These are phyloP conservation scores for Pachliopta kotzebuea DNA, from an alignment of 2,888 invertebrate species.

Conservation along the genomic window DNA sequence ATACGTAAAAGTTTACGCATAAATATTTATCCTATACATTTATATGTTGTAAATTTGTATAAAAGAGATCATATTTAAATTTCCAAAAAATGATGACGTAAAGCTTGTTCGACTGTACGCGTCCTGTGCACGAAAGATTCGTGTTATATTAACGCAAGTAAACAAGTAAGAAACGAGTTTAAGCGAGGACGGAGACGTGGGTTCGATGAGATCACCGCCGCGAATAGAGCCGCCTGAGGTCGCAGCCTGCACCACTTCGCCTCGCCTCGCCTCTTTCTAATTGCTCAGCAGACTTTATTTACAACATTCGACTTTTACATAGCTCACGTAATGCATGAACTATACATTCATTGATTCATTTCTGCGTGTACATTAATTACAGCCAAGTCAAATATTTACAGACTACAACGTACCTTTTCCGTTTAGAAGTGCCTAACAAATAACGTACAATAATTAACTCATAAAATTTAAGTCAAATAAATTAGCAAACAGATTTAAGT, in stretches of 20 bases:
- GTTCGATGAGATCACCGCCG: constrained; percentile 73
- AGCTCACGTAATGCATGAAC: background rate
- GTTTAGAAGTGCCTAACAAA: background rate
- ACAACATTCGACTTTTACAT: constrained; percentile 34
- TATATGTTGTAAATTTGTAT: too few species aligned
- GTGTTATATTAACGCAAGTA: constrained; percentile 67
- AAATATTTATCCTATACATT: too few species aligned
- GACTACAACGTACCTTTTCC: background rate
- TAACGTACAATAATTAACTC: too few species aligned
- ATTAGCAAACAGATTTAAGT: too few species aligned
- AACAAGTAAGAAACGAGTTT: constrained; percentile 78
- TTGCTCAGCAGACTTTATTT: constrained; percentile 63
- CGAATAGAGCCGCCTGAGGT: constrained; percentile 68
- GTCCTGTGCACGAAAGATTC: constrained; percentile 63
- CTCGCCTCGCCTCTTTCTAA: constrained; percentile 72
- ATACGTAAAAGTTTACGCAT: background rate
- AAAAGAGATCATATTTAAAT: background rate
- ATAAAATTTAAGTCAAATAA: too few species aligned
- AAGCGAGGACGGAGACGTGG: constrained; percentile 73
- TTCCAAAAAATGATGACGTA: constrained; percentile 52
- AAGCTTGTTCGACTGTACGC: constrained; percentile 49
- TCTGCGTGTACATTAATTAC: background rate
- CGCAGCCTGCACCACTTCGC: constrained; percentile 69
- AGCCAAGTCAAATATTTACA: too few species aligned
- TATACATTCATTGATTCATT: background rate